Percentiles rank a stretch among this genome's conserved stretches.
phyloP scores from a whole-genome alignment of 2,888 invertebrate species.

The Ctenicera cuprea region DNA sequence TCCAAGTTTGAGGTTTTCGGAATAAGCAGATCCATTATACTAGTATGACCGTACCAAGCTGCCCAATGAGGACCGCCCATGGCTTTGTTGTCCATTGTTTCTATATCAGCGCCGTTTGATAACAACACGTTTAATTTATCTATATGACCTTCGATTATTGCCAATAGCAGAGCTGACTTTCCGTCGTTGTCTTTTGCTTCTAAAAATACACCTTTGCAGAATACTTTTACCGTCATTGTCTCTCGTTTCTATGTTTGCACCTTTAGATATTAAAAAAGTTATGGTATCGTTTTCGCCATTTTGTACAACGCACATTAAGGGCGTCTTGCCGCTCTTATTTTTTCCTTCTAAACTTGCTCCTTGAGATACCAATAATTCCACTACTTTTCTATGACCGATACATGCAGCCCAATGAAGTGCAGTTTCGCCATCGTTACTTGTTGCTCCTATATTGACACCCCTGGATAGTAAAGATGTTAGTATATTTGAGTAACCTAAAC shows the following conservation, averaged over 20 bases:
- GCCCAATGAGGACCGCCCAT: neutral
- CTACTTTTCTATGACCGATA: neutral
- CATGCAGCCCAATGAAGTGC: neutral
- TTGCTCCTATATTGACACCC: neutral
- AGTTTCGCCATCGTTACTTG: neutral
- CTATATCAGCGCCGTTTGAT: neutral
- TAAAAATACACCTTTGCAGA: too few species aligned
- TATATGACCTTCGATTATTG: too few species aligned
- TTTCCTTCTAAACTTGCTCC: conserved; percentile 2
- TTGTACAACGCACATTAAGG: too few species aligned
- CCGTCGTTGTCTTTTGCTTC: too few species aligned
- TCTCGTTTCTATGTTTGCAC: neutral
- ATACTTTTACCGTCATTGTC: too few species aligned
- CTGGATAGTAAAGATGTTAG: too few species aligned
- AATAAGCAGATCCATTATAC: too few species aligned
- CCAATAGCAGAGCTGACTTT: too few species aligned
- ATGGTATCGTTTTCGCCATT: neutral
- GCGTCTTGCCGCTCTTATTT: neutral
- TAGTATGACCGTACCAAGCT: neutral
- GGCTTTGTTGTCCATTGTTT: neutral
- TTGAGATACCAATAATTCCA: neutral
- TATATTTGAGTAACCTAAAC: too few species aligned
- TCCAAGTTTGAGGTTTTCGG: too few species aligned
- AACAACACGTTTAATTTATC: neutral
- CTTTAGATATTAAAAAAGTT: conserved; percentile 3